A percentile compares a stretch with the other conserved stretches of the same genome.
Conservation (phyloP, 2,888 invertebrate genomes). For the Biston stratarius region DNA sequence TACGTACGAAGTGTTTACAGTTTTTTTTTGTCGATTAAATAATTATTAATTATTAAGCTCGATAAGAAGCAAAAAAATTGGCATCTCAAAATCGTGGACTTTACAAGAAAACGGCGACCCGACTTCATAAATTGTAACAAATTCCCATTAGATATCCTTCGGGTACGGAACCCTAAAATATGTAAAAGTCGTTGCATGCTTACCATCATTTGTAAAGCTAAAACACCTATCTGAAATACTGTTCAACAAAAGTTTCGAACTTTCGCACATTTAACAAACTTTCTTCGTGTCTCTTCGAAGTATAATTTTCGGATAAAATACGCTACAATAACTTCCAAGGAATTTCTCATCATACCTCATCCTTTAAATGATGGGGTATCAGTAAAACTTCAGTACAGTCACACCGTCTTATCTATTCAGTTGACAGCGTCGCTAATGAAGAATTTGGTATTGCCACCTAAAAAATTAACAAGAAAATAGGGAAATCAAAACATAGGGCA, state of each 20-base stretch:
- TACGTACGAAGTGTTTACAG: too few species aligned
- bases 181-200: constrained; percentile 14
- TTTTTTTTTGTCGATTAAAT: too few species aligned
- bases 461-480: too few species aligned
- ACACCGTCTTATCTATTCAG: too few species aligned
- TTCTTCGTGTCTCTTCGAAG: constrained; percentile 25
- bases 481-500: too few species aligned
- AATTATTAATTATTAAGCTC: too few species aligned
- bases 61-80: too few species aligned
- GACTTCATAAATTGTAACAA: not conserved
- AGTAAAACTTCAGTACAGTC: constrained; percentile 35
- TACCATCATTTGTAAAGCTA: constrained; percentile 14
- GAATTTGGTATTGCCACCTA: too few species aligned
- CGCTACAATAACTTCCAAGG: constrained; percentile 36
- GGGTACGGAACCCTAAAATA: too few species aligned
- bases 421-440: too few species aligned
- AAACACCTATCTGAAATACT: constrained; percentile 19
- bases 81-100: too few species aligned
- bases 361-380: constrained; percentile 38
- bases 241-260: constrained; percentile 24
- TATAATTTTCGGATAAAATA: constrained; percentile 35
- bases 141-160: too few species aligned
- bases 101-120: not conserved
- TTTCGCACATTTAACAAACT: constrained; percentile 31
- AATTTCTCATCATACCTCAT: constrained; percentile 34